Base-by-base conservation (phyloP, 2,113 vertebrate species). In the Rhinichthys klamathensis region DNA sequence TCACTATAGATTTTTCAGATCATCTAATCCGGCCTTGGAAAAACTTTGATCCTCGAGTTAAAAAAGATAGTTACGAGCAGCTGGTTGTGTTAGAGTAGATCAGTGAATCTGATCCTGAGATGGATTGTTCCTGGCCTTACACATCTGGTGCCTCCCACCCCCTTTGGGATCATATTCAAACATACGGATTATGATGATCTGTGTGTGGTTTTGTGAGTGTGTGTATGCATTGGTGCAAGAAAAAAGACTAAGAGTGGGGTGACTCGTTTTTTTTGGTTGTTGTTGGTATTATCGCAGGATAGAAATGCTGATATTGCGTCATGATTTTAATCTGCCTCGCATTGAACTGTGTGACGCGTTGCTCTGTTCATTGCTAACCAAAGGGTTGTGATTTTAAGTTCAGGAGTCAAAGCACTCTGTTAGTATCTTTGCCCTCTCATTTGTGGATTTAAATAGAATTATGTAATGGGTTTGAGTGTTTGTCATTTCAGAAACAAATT, bases 261-360 rank as follows among this genome's bases (percentile, higher is more conserved):
- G 21, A 18, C 30, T 54, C 16, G 21, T 46, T 76, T 44, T 60
- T 74, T 75, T 75, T 46, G 30, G 30, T 15, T 15, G 4, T 46
- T 16, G 13, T 51, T 51, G 16, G 41, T 51, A n/a, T 81, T 80
- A 46, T 67, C 11, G 6, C 79, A 69, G 61, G 61, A 54, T 81
- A 27, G 27, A 70, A 83, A 83, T 72, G 67, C 63, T 82, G 41
- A 51, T 69, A 15, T 83, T 82, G 49, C 80, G 32, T 72, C 80
- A 83, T 49, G 79, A 81, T 27, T 69, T 69, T 83, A 83, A 83
- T 83, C 80, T 58, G 21, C 51, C 80, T 72, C 80, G 11, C 25
- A 65, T 38, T 70, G 80, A 82, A 63, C 63, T 56, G 49, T 82
- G 76, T 79, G 76, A 60, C 11, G 18, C 32, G 18, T 46, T 41